phyloP scores from a whole-genome alignment of 2,888 invertebrate species.

The Gymnoscelis rufifasciata region DNA sequence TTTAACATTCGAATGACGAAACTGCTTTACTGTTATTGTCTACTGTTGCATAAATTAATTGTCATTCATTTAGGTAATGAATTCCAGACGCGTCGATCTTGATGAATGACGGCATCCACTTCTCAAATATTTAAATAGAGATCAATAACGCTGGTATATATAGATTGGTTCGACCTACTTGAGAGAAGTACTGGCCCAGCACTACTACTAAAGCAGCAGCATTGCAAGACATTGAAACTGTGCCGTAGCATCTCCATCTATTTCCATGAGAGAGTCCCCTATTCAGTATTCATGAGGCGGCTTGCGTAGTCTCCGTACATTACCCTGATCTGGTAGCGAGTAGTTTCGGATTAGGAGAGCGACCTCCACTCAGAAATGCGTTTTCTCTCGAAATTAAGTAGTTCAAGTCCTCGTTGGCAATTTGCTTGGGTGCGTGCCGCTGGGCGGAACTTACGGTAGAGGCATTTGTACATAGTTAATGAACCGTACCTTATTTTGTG shows the following conservation, averaged over 20 bases:
- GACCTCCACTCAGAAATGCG: slow-evolving; percentile 47
- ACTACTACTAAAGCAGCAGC: too few relatives aligned
- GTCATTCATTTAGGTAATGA: not conserved
- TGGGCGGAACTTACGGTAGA: slow-evolving; percentile 34
- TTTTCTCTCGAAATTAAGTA: slow-evolving; percentile 52
- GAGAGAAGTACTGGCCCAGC: not conserved
- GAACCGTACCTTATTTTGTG: slow-evolving; percentile 27
- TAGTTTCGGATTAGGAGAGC: slow-evolving; percentile 63
- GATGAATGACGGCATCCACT: slow-evolving; percentile 7
- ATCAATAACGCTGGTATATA: slow-evolving; percentile 2
- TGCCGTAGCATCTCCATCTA: slow-evolving; percentile 23
- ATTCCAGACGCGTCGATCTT: slow-evolving; percentile 9
- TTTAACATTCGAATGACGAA: not conserved
- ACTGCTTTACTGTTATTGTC: slow-evolving; percentile 3
- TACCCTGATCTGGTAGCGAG: slow-evolving; percentile 63
- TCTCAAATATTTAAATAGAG: slow-evolving; percentile 7
- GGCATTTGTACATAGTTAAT: slow-evolving; percentile 26
- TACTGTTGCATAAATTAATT: slow-evolving; percentile 5
- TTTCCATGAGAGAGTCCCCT: slow-evolving; percentile 26
- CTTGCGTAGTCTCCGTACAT: slow-evolving; percentile 49
- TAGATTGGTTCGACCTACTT: slow-evolving; percentile 7
- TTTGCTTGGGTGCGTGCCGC: slow-evolving; percentile 39
- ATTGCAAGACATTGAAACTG: slow-evolving; percentile 11
- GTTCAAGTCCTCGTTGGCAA: slow-evolving; percentile 47
- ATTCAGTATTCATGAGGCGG: slow-evolving; percentile 69